Evolutionary conservation across 64 coral and sea anemone species (phyloP), one percentile per base, ranked within the genome.

Genomic region (Montipora capricornis): DNA sequence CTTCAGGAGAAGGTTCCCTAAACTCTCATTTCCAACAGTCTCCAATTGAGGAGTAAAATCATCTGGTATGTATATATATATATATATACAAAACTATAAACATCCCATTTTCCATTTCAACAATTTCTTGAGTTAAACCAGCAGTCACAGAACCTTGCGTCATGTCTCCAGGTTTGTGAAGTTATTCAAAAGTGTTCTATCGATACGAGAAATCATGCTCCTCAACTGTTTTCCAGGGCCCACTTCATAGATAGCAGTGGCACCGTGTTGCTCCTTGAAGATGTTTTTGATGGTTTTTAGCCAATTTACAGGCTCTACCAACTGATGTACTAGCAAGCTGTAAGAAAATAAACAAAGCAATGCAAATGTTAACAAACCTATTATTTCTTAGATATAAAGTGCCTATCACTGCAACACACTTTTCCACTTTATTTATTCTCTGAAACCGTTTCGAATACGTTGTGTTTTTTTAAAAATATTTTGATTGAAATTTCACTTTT

Each of bases 301-400:
- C 98, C 98, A 99, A 24, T 86, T 86, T 5, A 99, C 92, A 75
- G 98, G 98, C 75, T 96, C 82, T 14, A 96, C 92, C 3, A 99
- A 37, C 45, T 99, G 98, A 15, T 83, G 53, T 55, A 94, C 88
- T 16, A 99, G 91, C n/a, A 98, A 93, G 47, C 96, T 98, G 71
- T 75, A 75, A 12, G 4, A 49, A 75, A 64, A 2, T 6, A 20
- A 22, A 20, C 68, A 71, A 51, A 81, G 19, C 10, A 81, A 20
- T 60, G 61, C 13, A 14, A 37, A 11, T 14, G 8, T 64, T 12
- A 64, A 11, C 13, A 4, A 64, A 4, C 11, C 61, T 15, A 37
- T 37, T 37, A 37, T 37, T 37, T 37, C 2, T 0, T 37, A 37
- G 37, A 37, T 37, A 37, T 37, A 37, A 37, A 37, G 37, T 37